Conservation (phyloP, 2,113 vertebrate species). For the Colaptes auratus region DNA sequence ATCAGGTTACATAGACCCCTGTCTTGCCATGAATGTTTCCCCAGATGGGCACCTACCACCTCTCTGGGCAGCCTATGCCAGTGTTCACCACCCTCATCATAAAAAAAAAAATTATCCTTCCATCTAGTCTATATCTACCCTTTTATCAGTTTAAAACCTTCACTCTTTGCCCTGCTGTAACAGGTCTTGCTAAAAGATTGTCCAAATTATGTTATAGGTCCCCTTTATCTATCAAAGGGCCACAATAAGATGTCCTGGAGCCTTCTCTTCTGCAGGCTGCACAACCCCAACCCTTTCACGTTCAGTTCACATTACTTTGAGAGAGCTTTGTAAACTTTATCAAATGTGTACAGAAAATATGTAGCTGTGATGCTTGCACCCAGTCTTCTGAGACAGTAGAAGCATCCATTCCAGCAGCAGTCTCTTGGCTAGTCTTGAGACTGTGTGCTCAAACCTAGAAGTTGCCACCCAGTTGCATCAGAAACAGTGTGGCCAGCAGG, state of each 20-base stretch:
- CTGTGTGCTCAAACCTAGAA: not conserved
- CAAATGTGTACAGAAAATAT: accelerated
- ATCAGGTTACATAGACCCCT: not conserved
- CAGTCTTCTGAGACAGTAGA: not conserved
- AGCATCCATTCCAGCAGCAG: accelerated
- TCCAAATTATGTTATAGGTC: not conserved
- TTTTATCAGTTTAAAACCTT: not conserved
- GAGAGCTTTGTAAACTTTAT: accelerated
- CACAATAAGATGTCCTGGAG: too few species aligned
- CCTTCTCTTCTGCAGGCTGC: too few species aligned
- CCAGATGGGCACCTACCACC: too few species aligned
- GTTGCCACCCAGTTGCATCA: not conserved
- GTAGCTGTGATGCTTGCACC: not conserved
- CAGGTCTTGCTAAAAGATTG: not conserved
- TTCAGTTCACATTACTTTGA: not conserved
- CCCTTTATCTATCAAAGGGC: too few species aligned
- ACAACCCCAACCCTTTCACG: too few species aligned
- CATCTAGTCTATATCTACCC: too few species aligned
- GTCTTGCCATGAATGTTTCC: not conserved
- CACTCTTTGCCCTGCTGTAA: not conserved
- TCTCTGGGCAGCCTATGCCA: not conserved
- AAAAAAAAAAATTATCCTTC: not conserved
- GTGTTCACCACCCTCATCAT: not conserved
- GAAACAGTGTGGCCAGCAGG: too few species aligned
- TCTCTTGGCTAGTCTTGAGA: not conserved